Evolutionary conservation across 2,888 invertebrate genomes (phyloP).

Genomic region (Dryocosmus kuriphilus): DNA sequence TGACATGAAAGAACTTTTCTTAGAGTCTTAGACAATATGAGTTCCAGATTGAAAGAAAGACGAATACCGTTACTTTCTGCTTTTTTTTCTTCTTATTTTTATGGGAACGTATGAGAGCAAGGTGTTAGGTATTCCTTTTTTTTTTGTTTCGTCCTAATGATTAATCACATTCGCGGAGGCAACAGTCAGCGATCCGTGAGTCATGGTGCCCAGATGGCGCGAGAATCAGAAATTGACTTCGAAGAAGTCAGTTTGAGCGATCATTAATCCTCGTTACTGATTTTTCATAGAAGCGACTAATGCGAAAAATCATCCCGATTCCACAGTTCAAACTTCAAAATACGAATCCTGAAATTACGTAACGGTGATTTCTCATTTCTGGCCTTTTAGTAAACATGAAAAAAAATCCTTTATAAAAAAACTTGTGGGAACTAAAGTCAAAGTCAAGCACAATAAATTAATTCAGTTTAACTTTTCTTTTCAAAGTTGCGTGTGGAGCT

Average conservation of each 20-base stretch:
- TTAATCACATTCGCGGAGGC: conserved; percentile 35
- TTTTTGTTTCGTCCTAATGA: conserved; percentile 30
- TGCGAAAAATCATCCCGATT: conserved; percentile 34
- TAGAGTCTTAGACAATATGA: neutral
- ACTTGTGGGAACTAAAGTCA: neutral
- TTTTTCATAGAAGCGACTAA: conserved; percentile 31
- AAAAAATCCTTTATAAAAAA: neutral
- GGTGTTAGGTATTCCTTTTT: conserved; percentile 32
- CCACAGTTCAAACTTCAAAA: conserved; percentile 12
- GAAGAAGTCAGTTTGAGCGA: conserved; percentile 34
- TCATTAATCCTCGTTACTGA: conserved; percentile 54
- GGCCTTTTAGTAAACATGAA: neutral
- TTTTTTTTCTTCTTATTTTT: neutral
- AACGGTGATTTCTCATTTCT: conserved; percentile 23
- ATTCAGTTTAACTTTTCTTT: conserved; percentile 20
- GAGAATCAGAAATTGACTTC: conserved; percentile 35
- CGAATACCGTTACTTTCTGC: conserved; percentile 5
- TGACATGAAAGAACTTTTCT: conserved; percentile 8
- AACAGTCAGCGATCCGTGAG: conserved; percentile 16
- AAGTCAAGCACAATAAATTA: conserved; percentile 17
- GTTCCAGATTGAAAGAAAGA: conserved; percentile 32
- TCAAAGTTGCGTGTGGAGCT: conserved; percentile 27
- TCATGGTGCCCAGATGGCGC: conserved; percentile 22
- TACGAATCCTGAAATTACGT: conserved; percentile 28
- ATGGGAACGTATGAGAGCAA: conserved; percentile 11